These are phyloP conservation scores for Hyperoplus lanceolatus DNA, from an alignment of 2,797 vertebrate genomes.

Conservation along the genomic window DNA sequence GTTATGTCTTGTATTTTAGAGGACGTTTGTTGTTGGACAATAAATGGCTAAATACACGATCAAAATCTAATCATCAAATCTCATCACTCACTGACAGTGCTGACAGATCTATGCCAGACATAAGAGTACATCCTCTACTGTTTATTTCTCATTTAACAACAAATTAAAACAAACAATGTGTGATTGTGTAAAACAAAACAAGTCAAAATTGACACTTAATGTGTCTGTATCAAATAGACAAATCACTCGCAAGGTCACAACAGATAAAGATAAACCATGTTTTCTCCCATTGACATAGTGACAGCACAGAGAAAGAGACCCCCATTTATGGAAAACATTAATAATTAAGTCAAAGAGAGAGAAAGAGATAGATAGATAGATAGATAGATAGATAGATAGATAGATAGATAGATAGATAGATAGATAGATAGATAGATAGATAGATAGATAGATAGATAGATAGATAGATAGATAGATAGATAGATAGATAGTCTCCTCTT, in stretches of 20 bases:
- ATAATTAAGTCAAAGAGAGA: conserved; percentile 78
- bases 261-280: conserved; percentile 37
- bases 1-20: too few relatives aligned
- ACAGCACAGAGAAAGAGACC: conserved; percentile 49
- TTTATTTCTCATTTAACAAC: background rate
- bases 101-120: background rate
- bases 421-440: conserved; percentile 25
- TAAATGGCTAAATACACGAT: background rate
- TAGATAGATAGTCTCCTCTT: background rate
- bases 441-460: conserved; percentile 17
- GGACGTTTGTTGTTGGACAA: background rate
- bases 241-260: conserved; percentile 36
- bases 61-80: background rate
- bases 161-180: background rate
- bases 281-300: conserved; percentile 44
- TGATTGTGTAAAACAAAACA: background rate
- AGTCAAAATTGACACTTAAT: background rate
- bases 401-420: conserved; percentile 23
- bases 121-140: background rate
- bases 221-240: conserved; percentile 7
- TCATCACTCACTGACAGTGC: background rate
- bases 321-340: conserved; percentile 79
- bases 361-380: conserved; percentile 20
- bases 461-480: conserved; percentile 22
- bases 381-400: conserved; percentile 30